Evolutionary conservation across 2,113 vertebrate species (phyloP).

Genomic region (Ochotona princeps): DNA sequence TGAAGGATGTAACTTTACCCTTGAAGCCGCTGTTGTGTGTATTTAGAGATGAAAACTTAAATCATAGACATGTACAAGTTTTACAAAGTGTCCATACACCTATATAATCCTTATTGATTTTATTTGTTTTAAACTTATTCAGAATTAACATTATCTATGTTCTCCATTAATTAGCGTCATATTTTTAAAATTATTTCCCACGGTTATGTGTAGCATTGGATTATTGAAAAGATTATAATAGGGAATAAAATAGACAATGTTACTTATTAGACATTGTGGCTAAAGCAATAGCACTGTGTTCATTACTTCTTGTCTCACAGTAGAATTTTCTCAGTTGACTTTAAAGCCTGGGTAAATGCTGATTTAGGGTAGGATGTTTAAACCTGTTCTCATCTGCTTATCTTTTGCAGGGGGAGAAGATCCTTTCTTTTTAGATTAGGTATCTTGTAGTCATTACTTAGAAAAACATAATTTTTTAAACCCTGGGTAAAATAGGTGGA

Average conservation of each 20-base stretch:
- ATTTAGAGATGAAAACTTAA: neutral
- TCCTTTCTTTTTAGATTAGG: conserved; percentile 25
- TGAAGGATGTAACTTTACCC: neutral
- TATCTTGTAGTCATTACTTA: conserved; percentile 20
- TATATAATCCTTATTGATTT: conserved; percentile 47
- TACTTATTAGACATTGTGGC: conserved; percentile 20
- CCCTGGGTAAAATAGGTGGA: neutral
- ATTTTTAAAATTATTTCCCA: conserved; percentile 76
- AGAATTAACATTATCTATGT: conserved; percentile 68
- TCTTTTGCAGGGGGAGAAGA: neutral
- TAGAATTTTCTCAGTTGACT: conserved; percentile 17
- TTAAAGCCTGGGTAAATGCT: neutral
- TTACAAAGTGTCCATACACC: neutral
- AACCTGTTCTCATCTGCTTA: neutral
- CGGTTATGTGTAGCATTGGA: conserved; percentile 58
- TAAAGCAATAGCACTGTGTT: neutral
- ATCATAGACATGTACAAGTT: neutral
- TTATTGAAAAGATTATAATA: conserved; percentile 77
- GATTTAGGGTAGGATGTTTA: conserved; percentile 20
- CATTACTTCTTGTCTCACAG: neutral
- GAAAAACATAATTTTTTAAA: conserved; percentile 44
- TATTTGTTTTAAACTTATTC: conserved; percentile 61
- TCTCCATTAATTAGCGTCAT: conserved; percentile 71
- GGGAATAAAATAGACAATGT: neutral
- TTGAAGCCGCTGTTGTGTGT: neutral